Percentiles rank a stretch among this genome's conserved stretches.
Conservation (phyloP, 2,797 vertebrate species). For the Urocyon cinereoargenteus region DNA sequence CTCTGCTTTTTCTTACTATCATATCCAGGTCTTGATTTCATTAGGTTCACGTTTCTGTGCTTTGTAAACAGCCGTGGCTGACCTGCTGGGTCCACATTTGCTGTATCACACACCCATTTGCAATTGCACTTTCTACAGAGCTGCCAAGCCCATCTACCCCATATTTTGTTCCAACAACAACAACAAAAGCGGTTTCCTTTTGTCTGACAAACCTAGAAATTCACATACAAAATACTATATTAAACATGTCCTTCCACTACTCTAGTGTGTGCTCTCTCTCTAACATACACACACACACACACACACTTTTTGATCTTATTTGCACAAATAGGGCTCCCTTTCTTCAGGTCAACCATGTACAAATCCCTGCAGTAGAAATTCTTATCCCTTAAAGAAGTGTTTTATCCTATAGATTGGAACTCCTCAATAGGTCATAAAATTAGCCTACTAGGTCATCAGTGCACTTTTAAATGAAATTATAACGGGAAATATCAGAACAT, state of each 20-base stretch:
- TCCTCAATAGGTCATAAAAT: background rate
- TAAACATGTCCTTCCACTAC: background rate
- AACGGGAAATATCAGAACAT: background rate
- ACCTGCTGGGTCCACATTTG: background rate
- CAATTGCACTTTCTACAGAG: background rate
- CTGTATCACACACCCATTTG: background rate
- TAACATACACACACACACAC: no score
- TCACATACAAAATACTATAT: background rate
- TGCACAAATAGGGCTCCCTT: background rate
- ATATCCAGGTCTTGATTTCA: background rate
- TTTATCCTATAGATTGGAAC: background rate
- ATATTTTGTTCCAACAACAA: background rate
- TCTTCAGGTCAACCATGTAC: background rate
- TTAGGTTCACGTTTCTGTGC: background rate
- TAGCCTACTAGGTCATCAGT: background rate
- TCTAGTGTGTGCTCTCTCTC: background rate
- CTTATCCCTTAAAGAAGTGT: background rate
- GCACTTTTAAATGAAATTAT: background rate
- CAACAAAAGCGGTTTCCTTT: background rate
- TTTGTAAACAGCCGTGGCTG: background rate
- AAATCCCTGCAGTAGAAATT: background rate
- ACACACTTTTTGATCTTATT: background rate
- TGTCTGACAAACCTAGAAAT: background rate
- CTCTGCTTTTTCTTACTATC: background rate
- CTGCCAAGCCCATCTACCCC: background rate